Percentiles rank a stretch among this genome's conserved stretches.
Conservation (phyloP, 2,113 vertebrate species). For the Prionailurus viverrinus region DNA sequence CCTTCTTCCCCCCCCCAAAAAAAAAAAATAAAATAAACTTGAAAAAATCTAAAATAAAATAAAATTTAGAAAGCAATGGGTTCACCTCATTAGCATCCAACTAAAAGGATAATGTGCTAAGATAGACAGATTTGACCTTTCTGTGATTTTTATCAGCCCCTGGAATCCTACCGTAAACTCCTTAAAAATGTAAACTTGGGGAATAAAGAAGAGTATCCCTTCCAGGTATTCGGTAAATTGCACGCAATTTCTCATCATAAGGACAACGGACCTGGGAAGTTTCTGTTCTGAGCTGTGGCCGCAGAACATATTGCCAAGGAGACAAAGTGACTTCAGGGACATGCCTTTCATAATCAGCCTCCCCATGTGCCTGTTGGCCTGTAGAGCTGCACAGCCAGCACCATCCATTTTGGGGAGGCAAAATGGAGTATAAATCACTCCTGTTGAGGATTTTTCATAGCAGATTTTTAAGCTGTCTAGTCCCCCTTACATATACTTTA, state of each 20-base stretch:
- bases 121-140: not conserved
- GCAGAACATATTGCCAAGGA: constrained; percentile 22
- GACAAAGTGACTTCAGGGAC: constrained; percentile 29
- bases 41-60: not conserved
- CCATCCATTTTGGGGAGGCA: not conserved
- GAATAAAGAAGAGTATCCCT: not conserved
- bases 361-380: not conserved
- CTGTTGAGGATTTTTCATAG: not conserved
- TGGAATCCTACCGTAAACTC: not conserved
- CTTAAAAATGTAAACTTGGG: not conserved
- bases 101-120: not conserved
- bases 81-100: not conserved
- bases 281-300: not conserved
- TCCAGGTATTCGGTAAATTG: constrained; percentile 27
- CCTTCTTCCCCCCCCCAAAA: too few relatives aligned
- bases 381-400: not conserved
- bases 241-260: not conserved
- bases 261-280: not conserved
- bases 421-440: not conserved
- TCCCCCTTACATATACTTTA: not conserved
- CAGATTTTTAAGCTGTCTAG: not conserved
- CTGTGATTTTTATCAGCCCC: not conserved
- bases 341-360: constrained; percentile 4
- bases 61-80: not conserved
- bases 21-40: too few relatives aligned